phyloP scores from a whole-genome alignment of 1,140 invertebrate species.

The Calephelis virginiensis region DNA sequence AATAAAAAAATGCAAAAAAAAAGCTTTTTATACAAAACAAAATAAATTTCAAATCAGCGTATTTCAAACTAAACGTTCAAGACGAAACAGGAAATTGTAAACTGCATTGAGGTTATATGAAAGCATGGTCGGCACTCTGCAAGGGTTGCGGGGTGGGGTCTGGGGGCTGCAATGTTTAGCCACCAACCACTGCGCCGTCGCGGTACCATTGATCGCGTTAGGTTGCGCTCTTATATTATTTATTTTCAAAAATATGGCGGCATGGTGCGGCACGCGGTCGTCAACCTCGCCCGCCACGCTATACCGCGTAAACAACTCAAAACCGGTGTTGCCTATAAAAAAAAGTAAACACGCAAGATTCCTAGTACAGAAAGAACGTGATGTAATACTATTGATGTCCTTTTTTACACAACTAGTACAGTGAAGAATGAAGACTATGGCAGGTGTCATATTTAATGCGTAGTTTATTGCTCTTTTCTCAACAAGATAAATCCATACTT shows the following conservation, averaged over 20 bases:
- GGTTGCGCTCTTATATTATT: conserved; percentile 70
- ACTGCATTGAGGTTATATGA: conserved; percentile 32
- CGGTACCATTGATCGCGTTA: conserved; percentile 69
- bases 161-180: conserved; percentile 68
- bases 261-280: conserved; percentile 66
- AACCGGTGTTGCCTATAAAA: conserved; percentile 37
- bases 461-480: too few species aligned
- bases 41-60: background rate
- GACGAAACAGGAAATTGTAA: conserved; percentile 24
- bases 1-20: background rate
- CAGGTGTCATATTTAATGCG: too few species aligned
- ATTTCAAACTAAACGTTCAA: background rate
- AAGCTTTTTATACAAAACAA: background rate
- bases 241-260: conserved; percentile 75
- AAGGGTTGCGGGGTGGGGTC: conserved; percentile 43
- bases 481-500: too few species aligned
- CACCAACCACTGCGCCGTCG: conserved; percentile 57
- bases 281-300: conserved; percentile 56
- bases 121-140: conserved; percentile 22
- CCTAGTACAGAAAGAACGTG: background rate
- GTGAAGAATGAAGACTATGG: too few species aligned
- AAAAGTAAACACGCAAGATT: conserved; percentile 3
- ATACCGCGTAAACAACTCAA: conserved; percentile 66
- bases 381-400: background rate
- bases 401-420: background rate